Base-by-base conservation (phyloP, 2,797 vertebrate genomes). In the Danio kyathit region DNA sequence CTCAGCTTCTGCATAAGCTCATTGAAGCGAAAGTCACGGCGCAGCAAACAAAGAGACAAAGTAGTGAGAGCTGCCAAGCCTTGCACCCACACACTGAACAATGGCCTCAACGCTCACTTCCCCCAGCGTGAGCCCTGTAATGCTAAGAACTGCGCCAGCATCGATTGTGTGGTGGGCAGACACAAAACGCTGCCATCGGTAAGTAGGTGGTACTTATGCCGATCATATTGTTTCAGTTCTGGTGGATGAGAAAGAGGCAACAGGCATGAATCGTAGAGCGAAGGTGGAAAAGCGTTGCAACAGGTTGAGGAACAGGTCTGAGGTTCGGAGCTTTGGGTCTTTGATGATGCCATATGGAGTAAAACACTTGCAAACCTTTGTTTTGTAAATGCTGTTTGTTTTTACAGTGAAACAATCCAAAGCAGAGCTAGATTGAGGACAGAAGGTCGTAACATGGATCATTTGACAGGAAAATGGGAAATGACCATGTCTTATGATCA, bases 121-220 rank as follows among this genome's bases (percentile, higher is more conserved):
- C 82, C 77, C 60, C 76, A 46, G 63, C 21, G 57, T 75, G 59
- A 83, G 82, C 29, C 75, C 85, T 87, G 84, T 82, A 88, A 64
- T 63, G 67, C 56, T 51, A 19, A 79, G 66, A 72, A 80, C 52
- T 64, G 72, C 59, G 46, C 3, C 40, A 54, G 17, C 43, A 76
- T 72, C 84, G 88, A 84, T 87, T 76, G 81, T 87, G 57, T 74
- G 86, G 91, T 92, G 77, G 90, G 90, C 84, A 91, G 79, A 56
- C 75, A 83, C 82, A 90, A 81, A 84, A 88, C 49, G 17, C 21
- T 86, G 89, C 88, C 88, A 86, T 79, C 73, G 40, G 54, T 43
- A 76, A 85, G 90, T 90, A 87, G 88, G 90, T 70, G 88, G 87
- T 87, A 87, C 87, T 90, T 88, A 89, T 88, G 86, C 87, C 83